Conservation (phyloP, 2,888 invertebrate genomes). For the Sisyra nigra region DNA sequence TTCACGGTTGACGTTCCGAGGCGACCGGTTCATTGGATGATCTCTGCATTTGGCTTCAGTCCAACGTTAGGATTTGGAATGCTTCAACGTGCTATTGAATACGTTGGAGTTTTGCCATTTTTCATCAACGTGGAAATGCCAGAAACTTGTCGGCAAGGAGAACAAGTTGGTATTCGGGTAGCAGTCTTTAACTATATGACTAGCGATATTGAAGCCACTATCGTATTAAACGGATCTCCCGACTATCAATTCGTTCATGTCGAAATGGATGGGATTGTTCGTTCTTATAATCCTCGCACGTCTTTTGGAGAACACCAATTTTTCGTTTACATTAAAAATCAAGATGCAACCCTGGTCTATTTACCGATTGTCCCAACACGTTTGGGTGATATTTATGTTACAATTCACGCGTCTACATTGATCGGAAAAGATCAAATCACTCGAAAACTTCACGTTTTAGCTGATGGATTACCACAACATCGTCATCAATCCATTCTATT, state of each 20-base stretch:
- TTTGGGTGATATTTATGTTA: conserved; percentile 58
- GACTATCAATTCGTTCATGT: conserved; percentile 88
- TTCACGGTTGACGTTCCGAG: conserved; percentile 76
- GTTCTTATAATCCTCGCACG: conserved; percentile 79
- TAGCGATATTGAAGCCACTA: conserved; percentile 66
- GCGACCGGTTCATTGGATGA: conserved; percentile 80
- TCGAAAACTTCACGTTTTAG: conserved; percentile 48
- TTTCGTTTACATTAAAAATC: conserved; percentile 68
- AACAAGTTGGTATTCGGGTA: conserved; percentile 84
- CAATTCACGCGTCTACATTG: conserved; percentile 58
- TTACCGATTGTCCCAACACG: conserved; percentile 77
- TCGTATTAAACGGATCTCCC: conserved; percentile 68
- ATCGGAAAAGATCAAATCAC: conserved; percentile 56
- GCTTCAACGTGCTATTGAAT: conserved; percentile 63
- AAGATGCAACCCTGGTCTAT: conserved; percentile 69
- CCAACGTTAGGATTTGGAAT: conserved; percentile 76
- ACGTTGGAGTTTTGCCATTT: conserved; percentile 81
- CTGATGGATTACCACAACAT: conserved; percentile 84
- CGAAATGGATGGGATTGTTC: conserved; percentile 70
- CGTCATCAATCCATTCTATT: conserved; percentile 83
- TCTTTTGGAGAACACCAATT: conserved; percentile 91
- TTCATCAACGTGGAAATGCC: conserved; percentile 93
- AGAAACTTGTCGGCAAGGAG: conserved; percentile 65
- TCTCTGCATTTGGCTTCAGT: conserved; percentile 84
- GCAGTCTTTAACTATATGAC: conserved; percentile 90